Percentiles rank a stretch among this genome's conserved stretches.
These are phyloP conservation scores for Patiria miniata DNA, from an alignment of 35 echinoderm and acorn worm genomes.

Conservation along the genomic window DNA sequence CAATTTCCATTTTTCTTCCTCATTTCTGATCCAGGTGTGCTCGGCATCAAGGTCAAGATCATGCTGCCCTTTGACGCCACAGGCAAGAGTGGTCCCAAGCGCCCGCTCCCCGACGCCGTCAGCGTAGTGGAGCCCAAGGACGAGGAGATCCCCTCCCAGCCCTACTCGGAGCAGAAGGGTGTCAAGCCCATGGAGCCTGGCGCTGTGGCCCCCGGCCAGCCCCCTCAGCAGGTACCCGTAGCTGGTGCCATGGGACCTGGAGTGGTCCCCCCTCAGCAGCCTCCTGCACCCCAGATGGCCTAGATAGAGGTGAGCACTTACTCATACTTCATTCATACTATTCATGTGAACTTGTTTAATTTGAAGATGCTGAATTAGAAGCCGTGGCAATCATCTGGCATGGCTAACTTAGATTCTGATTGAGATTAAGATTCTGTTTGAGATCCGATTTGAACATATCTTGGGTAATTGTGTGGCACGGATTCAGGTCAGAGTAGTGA, in stretches of 20 bases:
- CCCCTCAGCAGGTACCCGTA: constrained; percentile 28
- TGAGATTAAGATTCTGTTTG: too few species aligned
- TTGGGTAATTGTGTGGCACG: too few species aligned
- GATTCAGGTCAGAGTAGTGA: too few species aligned
- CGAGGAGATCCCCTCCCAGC: constrained; percentile 68
- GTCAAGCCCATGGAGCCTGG: constrained; percentile 73
- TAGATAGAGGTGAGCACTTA: background rate
- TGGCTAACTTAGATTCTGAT: too few species aligned
- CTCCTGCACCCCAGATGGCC: constrained; percentile 5
- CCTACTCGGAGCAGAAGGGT: constrained; percentile 99
- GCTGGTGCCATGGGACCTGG: constrained; percentile 42
- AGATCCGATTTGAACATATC: too few species aligned
- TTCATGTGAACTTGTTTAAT: too few species aligned
- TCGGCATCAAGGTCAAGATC: constrained; percentile 99
- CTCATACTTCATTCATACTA: too few species aligned
- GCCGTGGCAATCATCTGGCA: too few species aligned
- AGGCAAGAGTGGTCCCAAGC: constrained; percentile 93
- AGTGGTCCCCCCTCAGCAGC: constrained; percentile 34
- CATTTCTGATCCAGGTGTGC: constrained; percentile 68
- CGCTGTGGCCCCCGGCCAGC: constrained; percentile 37
- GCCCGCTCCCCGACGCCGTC: constrained; percentile 90
- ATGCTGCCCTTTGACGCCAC: constrained; percentile 88
- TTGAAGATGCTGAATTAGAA: too few species aligned
- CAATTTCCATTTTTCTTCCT: background rate
- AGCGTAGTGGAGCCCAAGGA: constrained; percentile 96